Conservation (phyloP, 2,797 vertebrate species). For the Gobio occitaniae region DNA sequence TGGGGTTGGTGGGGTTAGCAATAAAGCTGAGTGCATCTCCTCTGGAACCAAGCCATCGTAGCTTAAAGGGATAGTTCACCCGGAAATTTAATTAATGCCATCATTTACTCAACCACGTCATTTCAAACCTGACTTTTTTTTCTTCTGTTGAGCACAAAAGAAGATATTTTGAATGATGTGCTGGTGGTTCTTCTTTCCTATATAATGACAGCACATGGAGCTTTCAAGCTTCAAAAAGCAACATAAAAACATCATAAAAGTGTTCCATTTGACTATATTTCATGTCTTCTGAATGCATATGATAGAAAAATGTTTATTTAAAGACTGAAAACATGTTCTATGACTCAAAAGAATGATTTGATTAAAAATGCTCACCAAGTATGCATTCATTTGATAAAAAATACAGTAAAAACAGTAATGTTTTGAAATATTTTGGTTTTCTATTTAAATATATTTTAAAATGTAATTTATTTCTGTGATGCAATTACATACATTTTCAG, state of each 20-base stretch:
- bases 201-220: neutral
- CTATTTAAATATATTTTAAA: too few species aligned
- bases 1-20: conserved; percentile 61
- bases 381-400: neutral
- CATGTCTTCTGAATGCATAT: neutral
- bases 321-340: neutral
- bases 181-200: neutral
- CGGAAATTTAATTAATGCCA: neutral
- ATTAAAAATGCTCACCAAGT: neutral
- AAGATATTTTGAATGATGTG: neutral
- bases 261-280: neutral
- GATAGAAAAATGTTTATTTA: neutral
- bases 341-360: neutral
- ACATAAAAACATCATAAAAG: neutral
- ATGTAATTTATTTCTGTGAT: too few species aligned
- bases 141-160: neutral
- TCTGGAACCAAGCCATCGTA: conserved; percentile 70
- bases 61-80: conserved; percentile 49
- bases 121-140: neutral
- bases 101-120: neutral
- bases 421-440: neutral
- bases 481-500: too few species aligned
- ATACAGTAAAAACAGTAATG: neutral
- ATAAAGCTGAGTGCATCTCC: conserved; percentile 83
- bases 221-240: neutral